phyloP scores from a whole-genome alignment of 2,797 vertebrate species.

The Oryzias dopingdopingensis region DNA sequence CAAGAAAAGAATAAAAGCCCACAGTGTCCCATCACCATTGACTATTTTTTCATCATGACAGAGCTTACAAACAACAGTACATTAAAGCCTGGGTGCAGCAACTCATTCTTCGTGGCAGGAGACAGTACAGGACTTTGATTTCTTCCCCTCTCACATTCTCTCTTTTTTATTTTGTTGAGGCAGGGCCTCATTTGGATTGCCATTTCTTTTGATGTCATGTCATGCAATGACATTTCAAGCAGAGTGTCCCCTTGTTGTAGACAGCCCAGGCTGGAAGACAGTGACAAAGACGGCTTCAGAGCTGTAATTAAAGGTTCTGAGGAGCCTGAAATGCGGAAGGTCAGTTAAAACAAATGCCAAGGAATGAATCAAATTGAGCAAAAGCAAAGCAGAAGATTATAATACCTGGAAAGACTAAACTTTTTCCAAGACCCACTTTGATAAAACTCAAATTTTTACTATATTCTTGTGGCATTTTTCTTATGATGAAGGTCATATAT shows the following conservation, averaged over 20 bases:
- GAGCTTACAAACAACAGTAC: slow-evolving; percentile 24
- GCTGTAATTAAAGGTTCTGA: slow-evolving; percentile 61
- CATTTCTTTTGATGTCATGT: slow-evolving; percentile 67
- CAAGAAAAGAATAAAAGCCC: slow-evolving; percentile 17
- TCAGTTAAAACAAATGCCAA: slow-evolving; percentile 22
- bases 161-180: slow-evolving; percentile 14
- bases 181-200: slow-evolving; percentile 52
- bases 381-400: slow-evolving; percentile 27
- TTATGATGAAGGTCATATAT: no score
- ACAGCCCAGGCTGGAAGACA: slow-evolving; percentile 38
- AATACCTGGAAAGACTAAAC: slow-evolving; percentile 30
- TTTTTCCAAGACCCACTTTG: slow-evolving; percentile 19
- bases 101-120: slow-evolving; percentile 51
- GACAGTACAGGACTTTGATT: slow-evolving; percentile 22
- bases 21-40: slow-evolving; percentile 15
- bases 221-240: slow-evolving; percentile 61
- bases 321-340: slow-evolving; percentile 35
- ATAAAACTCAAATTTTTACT: no score
- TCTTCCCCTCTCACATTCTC: neutral
- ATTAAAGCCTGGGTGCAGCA: slow-evolving; percentile 29
- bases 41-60: slow-evolving; percentile 18
- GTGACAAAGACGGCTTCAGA: slow-evolving; percentile 53
- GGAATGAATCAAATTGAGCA: slow-evolving; percentile 25
- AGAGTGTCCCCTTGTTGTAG: slow-evolving; percentile 50
- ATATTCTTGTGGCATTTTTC: no score